Conservation (phyloP, 2,797 vertebrate genomes). For the Dryobates pubescens region DNA sequence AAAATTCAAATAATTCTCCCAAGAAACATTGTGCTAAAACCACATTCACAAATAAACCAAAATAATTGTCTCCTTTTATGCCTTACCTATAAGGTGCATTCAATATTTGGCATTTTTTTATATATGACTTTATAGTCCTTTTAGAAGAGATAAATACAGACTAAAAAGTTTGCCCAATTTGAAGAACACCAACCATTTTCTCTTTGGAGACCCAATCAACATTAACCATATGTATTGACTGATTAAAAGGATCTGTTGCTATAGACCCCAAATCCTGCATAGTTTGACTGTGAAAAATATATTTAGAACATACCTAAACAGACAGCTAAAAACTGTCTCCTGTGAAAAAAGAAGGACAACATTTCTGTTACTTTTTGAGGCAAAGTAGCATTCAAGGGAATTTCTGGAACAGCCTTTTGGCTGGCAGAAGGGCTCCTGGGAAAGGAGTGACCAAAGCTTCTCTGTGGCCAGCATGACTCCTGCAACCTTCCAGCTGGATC, state of each 20-base stretch:
- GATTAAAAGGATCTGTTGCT: not conserved
- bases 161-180: not conserved
- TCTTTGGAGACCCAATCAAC: not conserved
- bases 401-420: not conserved
- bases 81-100: not conserved
- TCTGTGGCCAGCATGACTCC: not conserved
- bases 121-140: not conserved
- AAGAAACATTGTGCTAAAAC: not conserved
- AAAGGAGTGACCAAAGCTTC: not conserved
- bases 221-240: not conserved
- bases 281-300: not conserved
- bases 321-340: not conserved
- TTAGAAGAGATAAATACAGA: not conserved
- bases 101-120: not conserved
- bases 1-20: not conserved
- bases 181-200: not conserved
- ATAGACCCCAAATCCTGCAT: not conserved
- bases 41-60: not conserved
- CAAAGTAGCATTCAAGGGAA: not conserved
- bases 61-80: not conserved
- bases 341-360: not conserved
- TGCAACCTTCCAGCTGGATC: constrained; percentile 22
- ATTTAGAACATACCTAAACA: not conserved
- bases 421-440: not conserved
- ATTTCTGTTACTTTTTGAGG: not conserved